Percentiles rank a stretch among this genome's conserved stretches.
phyloP scores from a whole-genome alignment of 2,797 vertebrate species.

The Sebastes paucispinis region DNA sequence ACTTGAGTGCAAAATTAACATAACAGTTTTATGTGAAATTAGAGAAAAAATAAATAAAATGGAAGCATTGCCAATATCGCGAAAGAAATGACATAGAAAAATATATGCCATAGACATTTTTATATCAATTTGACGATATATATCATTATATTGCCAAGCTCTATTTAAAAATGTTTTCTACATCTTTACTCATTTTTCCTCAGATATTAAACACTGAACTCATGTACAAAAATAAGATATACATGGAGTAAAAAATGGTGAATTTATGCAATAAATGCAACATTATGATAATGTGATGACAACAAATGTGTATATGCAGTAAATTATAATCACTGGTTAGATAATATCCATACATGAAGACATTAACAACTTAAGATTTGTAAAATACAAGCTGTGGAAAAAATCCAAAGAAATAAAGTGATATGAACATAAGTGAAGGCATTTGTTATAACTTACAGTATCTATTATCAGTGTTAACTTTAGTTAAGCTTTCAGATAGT shows the following conservation, averaged over 20 bases:
- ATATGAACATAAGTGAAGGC: no score
- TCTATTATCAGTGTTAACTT: background rate
- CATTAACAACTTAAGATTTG: background rate
- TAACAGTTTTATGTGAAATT: no score
- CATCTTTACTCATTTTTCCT: no score
- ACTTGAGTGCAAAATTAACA: no score
- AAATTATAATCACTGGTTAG: background rate
- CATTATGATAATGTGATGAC: background rate
- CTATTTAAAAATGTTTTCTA: no score
- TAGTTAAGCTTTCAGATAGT: no score
- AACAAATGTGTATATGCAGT: background rate
- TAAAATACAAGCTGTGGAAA: background rate
- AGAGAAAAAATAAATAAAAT: no score
- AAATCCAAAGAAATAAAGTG: background rate
- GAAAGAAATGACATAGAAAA: no score
- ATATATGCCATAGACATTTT: no score
- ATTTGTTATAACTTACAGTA: background rate
- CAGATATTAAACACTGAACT: no score
- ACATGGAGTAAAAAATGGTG: background rate
- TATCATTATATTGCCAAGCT: no score
- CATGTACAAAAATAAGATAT: background rate
- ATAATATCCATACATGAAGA: background rate
- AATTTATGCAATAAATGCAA: background rate
- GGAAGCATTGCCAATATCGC: no score
- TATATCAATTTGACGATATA: rapidly evolving